Percentiles rank a stretch among this genome's conserved stretches.
Conservation (phyloP, 1,140 invertebrate genomes). For the Lasioglossum baleicum region DNA sequence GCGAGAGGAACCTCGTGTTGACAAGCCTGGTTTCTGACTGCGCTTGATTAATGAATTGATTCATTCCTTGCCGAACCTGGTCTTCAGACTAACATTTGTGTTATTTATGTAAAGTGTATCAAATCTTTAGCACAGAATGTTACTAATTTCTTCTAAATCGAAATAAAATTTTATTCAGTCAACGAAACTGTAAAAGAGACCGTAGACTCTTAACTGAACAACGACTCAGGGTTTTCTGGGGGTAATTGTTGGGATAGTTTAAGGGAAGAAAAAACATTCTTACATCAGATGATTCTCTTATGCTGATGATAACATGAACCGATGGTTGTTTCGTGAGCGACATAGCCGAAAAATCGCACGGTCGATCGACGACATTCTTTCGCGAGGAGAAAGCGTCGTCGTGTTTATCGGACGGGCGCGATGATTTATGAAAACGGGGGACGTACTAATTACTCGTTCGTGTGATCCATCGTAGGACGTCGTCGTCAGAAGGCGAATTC, state of each 20-base stretch:
- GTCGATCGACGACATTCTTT: conserved; percentile 37
- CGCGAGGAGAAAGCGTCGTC: conserved; percentile 38
- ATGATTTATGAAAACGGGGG: conserved; percentile 60
- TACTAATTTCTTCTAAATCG: too few species aligned
- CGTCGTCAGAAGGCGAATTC: background rate
- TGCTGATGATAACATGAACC: background rate
- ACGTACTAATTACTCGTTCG: conserved; percentile 47
- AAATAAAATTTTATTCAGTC: too few species aligned
- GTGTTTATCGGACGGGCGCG: conserved; percentile 33
- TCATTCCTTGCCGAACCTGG: too few species aligned
- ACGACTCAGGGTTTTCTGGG: too few species aligned
- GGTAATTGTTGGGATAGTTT: background rate
- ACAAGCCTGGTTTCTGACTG: too few species aligned
- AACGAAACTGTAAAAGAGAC: too few species aligned
- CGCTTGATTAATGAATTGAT: too few species aligned
- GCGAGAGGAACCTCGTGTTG: too few species aligned
- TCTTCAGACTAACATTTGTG: too few species aligned
- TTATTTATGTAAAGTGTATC: too few species aligned
- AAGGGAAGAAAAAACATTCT: background rate
- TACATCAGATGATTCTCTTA: background rate
- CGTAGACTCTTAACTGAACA: too few species aligned
- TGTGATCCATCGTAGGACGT: conserved; percentile 42
- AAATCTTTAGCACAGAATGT: too few species aligned
- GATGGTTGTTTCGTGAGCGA: background rate
- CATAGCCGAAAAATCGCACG: conserved; percentile 13